Percentiles rank a stretch among this genome's conserved stretches.
These are phyloP conservation scores for Anodontia alba DNA, from an alignment of 2,888 invertebrate species.

Conservation along the genomic window DNA sequence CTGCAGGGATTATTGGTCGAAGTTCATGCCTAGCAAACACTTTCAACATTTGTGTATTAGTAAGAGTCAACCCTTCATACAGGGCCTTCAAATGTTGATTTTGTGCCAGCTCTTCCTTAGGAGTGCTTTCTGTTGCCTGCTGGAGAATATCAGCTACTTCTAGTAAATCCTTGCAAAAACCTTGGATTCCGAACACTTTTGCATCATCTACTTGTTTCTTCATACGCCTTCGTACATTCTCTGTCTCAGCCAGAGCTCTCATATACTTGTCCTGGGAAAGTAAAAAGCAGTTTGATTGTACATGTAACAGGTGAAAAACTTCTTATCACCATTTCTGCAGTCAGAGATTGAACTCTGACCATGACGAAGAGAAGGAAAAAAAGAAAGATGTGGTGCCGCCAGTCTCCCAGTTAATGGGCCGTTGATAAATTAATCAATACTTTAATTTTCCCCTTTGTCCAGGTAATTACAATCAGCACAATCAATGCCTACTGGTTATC, in stretches of 20 bases:
- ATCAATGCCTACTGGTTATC: not conserved
- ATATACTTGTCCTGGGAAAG: constrained; percentile 95
- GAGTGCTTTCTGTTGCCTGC: constrained; percentile 83
- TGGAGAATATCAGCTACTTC: constrained; percentile 95
- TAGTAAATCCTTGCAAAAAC: constrained; percentile 98
- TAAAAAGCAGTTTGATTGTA: too few species aligned
- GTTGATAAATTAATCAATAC: too few species aligned
- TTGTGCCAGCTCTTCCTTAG: constrained; percentile 82
- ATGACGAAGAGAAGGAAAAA: not conserved
- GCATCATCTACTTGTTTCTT: constrained; percentile 97
- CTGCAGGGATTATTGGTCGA: constrained; percentile 91
- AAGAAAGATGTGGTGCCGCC: too few species aligned
- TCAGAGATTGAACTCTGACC: not conserved
- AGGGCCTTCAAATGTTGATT: constrained; percentile 90
- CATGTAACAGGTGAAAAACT: too few species aligned
- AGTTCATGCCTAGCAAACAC: constrained; percentile 97
- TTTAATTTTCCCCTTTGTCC: too few species aligned
- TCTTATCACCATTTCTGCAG: not conserved
- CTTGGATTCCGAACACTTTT: constrained; percentile 97
- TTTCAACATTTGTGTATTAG: constrained; percentile 92
- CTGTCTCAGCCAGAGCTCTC: constrained; percentile 96
- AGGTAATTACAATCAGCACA: too few species aligned
- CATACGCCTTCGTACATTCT: constrained; percentile 95
- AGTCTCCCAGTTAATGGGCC: too few species aligned
- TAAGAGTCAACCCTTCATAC: constrained; percentile 95